These are phyloP conservation scores for Ctenoplectra terminalis DNA, from an alignment of 1,140 invertebrate species.

Conservation along the genomic window DNA sequence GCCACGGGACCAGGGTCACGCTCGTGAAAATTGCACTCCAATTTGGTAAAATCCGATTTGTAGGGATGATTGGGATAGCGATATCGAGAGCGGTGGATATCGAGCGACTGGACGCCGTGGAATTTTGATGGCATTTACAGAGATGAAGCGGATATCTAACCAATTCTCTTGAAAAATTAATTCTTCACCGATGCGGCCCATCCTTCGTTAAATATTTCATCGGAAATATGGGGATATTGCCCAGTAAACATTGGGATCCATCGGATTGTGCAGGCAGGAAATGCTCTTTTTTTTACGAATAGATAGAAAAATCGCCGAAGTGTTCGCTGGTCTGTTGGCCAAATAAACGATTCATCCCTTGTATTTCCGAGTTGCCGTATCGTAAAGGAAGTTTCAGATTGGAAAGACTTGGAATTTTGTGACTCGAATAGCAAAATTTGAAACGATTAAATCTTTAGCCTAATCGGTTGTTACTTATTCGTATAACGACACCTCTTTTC, in stretches of 20 bases:
- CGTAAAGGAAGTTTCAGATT: no score
- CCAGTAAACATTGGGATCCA: conserved; percentile 6
- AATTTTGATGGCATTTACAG: conserved; percentile 55
- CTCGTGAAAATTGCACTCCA: conserved; percentile 64
- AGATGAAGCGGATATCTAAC: conserved; percentile 24
- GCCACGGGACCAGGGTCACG: background rate
- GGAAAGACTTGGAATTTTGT: no score
- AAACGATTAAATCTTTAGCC: no score
- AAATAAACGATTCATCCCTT: background rate
- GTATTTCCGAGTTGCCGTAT: background rate
- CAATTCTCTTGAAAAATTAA: conserved; percentile 56
- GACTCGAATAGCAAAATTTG: background rate
- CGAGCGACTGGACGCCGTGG: conserved; percentile 28
- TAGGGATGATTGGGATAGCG: conserved; percentile 51
- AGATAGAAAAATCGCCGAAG: background rate
- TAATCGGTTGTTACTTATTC: background rate
- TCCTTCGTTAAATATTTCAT: conserved; percentile 37
- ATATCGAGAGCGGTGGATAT: conserved; percentile 52
- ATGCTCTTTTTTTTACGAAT: background rate
- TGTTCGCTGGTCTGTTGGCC: background rate
- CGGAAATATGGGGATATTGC: background rate
- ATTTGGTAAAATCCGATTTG: conserved; percentile 66
- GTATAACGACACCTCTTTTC: background rate
- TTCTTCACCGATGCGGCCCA: background rate
- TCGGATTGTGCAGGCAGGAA: background rate